phyloP scores from a whole-genome alignment of 2,888 invertebrate species.

The Lithophane leautieri region DNA sequence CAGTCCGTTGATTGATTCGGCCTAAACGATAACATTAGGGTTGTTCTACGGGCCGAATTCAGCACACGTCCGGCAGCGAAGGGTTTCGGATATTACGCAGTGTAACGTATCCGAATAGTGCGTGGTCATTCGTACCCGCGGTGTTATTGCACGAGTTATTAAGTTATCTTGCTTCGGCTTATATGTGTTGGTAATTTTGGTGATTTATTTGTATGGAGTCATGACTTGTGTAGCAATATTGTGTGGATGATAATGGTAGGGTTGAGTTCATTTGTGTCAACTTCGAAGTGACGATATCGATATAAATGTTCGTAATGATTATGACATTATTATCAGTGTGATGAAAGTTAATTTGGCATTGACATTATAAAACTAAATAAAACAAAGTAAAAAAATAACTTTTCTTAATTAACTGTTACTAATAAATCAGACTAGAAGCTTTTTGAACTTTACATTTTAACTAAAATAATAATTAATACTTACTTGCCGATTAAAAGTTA shows the following conservation, averaged over 20 bases:
- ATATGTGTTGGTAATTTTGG: slow-evolving; percentile 61
- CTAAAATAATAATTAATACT: slow-evolving; percentile 13
- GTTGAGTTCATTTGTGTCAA: neutral
- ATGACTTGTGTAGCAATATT: slow-evolving; percentile 33
- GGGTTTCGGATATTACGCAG: slow-evolving; percentile 64
- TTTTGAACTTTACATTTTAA: neutral
- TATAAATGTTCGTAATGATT: neutral
- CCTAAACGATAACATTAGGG: slow-evolving; percentile 62
- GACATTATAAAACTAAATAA: neutral
- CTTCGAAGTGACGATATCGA: no score
- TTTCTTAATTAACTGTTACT: slow-evolving; percentile 15
- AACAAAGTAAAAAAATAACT: neutral
- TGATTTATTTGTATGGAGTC: slow-evolving; percentile 55
- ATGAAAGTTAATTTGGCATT: neutral
- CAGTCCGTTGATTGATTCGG: slow-evolving; percentile 61
- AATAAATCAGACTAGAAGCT: neutral
- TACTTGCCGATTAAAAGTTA: slow-evolving; percentile 25
- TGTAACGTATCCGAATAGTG: slow-evolving; percentile 59
- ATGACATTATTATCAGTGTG: neutral
- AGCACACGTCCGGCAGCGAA: slow-evolving; percentile 60
- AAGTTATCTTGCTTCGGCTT: slow-evolving; percentile 64
- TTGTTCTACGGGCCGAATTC: slow-evolving; percentile 55
- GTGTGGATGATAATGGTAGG: slow-evolving; percentile 23
- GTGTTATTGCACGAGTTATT: slow-evolving; percentile 66
- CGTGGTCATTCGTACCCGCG: slow-evolving; percentile 65